Conservation (phyloP, 2,888 invertebrate species). For the Homarus gammarus region DNA sequence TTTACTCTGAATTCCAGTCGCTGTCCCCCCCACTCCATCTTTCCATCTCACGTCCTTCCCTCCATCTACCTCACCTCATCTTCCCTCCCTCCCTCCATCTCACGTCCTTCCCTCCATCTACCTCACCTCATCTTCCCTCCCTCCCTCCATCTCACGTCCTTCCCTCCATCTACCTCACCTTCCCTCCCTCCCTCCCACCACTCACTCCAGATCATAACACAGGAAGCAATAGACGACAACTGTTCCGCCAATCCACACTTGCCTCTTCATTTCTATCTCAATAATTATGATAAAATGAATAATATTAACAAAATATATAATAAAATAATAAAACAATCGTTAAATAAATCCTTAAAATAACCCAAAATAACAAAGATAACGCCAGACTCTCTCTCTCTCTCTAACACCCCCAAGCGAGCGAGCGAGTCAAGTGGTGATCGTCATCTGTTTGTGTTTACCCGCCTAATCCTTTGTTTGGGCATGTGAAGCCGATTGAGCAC, state of each 20-base stretch:
- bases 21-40: not conserved
- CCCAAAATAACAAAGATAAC: no score
- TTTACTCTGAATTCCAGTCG: no score
- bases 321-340: no score
- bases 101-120: not conserved
- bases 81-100: not conserved
- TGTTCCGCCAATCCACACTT: no score
- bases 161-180: not conserved
- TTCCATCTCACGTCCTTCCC: not conserved
- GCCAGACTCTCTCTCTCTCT: no score
- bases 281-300: no score
- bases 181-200: not conserved
- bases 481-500: constrained; percentile 43
- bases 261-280: no score
- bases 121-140: not conserved
- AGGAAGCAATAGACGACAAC: no score
- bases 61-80: not conserved
- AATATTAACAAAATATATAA: no score
- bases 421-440: constrained; percentile 34
- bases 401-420: no score
- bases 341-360: no score
- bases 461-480: constrained; percentile 48
- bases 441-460: constrained; percentile 50
- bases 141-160: not conserved
- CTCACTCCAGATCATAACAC: no score